Evolutionary conservation across 2,113 vertebrate species (phyloP), one percentile per base, ranked within the genome.

Genomic region (Rana temporaria): DNA sequence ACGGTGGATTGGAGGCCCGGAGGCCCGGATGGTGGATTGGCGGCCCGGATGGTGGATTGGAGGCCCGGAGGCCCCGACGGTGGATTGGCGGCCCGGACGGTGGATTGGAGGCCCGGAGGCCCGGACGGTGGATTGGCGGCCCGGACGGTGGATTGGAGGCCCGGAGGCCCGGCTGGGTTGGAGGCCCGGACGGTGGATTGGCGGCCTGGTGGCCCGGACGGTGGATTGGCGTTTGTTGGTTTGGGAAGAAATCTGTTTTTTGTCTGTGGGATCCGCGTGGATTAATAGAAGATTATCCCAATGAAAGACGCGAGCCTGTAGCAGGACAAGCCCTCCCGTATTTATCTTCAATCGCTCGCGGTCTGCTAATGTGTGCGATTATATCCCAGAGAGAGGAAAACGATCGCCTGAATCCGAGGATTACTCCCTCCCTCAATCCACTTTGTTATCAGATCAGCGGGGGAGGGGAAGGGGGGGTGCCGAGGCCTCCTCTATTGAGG

Each of bases 321-420:
- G 79, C 69, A 68, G 81, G 81, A 68, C 17, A 64, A 63, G 63
- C 63, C 59, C 71, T 60, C 53, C 53, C 42, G 71, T 60, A 76
- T 83, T 83, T 83, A 75, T 83, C 64, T 83, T 76, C 81, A 67
- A 83, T 83, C 62, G 56, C 63, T 83, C 81, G 68, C 76, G 72
- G 57, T 72, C 81, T 60, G 72, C 72, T 83, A 83, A 83, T 83
- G 81, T 67, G 20, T 57, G 81, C 81, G 76, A 83, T 83, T 83
- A 83, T 63, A 83, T 83, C 81, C 81, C 70, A 83, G 81, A 76
- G 80, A 65, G 81, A 83, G 72, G 63, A 76, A 68, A 68, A 30
- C 81, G 68, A 83, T 76, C 71, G 81, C 53, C 63, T 76, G 32
- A 68, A 83, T 75, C 81, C n/a, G 55, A 83, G 81, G 81, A 83